Evolutionary conservation across 2,888 invertebrate genomes (phyloP).

Genomic region (Timema cristinae): DNA sequence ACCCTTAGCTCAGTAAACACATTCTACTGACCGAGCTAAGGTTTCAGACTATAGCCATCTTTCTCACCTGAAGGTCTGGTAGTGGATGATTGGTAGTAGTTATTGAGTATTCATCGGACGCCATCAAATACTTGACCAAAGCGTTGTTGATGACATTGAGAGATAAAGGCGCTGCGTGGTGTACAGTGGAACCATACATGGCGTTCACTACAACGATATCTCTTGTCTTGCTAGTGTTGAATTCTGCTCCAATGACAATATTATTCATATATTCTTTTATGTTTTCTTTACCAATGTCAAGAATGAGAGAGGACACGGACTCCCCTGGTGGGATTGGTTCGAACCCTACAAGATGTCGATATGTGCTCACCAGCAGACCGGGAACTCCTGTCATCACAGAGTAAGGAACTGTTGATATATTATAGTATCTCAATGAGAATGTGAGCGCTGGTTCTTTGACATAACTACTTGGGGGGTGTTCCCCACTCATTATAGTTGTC

Average conservation of each 20-base stretch:
- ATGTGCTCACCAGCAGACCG: neutral
- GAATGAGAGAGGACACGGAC: conserved; percentile 44
- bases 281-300: conserved; percentile 42
- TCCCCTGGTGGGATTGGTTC: neutral
- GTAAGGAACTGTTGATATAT: no score
- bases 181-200: conserved; percentile 48
- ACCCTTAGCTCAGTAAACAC: no score
- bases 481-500: no score
- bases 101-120: conserved; percentile 40
- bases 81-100: conserved; percentile 40
- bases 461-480: no score
- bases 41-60: no score
- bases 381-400: no score
- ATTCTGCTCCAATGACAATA: conserved; percentile 51
- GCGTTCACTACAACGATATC: conserved; percentile 39
- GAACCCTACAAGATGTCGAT: neutral
- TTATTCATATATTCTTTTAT: conserved; percentile 48
- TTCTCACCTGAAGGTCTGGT: conserved; percentile 13
- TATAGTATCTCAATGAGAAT: no score
- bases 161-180: conserved; percentile 52
- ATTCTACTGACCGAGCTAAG: no score
- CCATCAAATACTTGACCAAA: conserved; percentile 43
- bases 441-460: no score
- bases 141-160: conserved; percentile 50
- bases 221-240: conserved; percentile 36